Evolutionary conservation across 2,888 invertebrate species (phyloP), one percentile per base, ranked within the genome.

Genomic region (Eustalomyia histrio): DNA sequence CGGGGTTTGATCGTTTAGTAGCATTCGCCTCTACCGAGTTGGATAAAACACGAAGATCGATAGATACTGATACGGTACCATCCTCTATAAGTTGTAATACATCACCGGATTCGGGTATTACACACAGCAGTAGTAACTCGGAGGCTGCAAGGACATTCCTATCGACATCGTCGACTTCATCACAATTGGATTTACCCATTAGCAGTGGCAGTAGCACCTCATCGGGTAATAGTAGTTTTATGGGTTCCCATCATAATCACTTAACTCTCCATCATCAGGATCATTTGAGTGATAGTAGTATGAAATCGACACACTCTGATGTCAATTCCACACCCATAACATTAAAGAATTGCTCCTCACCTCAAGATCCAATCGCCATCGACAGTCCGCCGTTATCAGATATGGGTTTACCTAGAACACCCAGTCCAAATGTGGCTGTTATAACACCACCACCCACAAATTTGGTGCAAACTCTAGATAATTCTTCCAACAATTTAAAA

Each of bases 1-100:
- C 96, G 85, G 97, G 97, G 69, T 98, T 98, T 92, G 98, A 98
- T 91, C 95, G 97, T 84, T 92, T 98, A 86, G 96, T 98, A 84
- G 97, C 97, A 79, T 96, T 97, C 89, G 97, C 97, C 63, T 97
- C 97, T 52, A 97, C 96, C 16, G 97, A 97, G 87, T 92, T 97
- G 89, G 97, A 96, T 91, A 94, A 97, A 87, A 93, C 96, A 76
- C 93, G 96, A 80, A 93, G 96, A 80, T 96, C 96, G 52, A 94
- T 95, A 0, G 96, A 97, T 91, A 95, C 95, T 85, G 93, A 92
- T 68, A 90, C 89, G 24, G 90, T 90, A 58, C 91, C 90, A 52
- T 88, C 89, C 4, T 89, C 89, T 1, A 89, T 90, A 7, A 93
- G 95, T 86, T 95, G 95, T 88, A 96, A 96, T 90, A 96, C 96